Evolutionary conservation across 2,888 invertebrate species (phyloP), one percentile per base, ranked within the genome.

Genomic region (Acleris cristana): DNA sequence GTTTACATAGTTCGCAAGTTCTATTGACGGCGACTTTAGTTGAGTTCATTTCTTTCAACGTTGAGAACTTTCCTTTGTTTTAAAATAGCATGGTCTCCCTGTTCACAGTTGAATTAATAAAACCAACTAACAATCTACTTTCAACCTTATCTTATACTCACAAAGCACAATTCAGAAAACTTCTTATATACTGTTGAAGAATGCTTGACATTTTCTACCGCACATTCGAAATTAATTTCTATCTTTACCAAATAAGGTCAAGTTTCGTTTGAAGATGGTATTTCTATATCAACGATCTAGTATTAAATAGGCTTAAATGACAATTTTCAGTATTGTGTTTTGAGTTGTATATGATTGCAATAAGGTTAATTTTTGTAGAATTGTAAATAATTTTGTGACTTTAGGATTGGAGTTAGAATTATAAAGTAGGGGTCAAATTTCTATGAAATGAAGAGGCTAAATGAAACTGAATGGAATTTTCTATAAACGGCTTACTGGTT

Each of bases 361-460:
- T 30, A 61, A 44, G 55, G 49, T 65, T 56, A 12, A 2, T 51
- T 65, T 65, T 65, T 3, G 3, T 34, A 4, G 8, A n/a, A 56
- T 19, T 19, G 54, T n/a, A n/a, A 21, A 2, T 12, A n/a, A 18
- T 7, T 56, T n/a, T 60, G 55, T 26, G 23, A 55, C 34, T 45
- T 61, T 65, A 23, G 2, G 18, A 5, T 6, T 21, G 5, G 19
- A 48, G 14, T 45, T 12, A 7, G 54, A 21, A 45, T 21, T 55
- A 65, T 56, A 56, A 56, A 65, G 57, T 66, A 53, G 18, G 66
- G 66, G 61, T 66, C 66, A 62, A 66, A 66, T 66, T 66, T 66
- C 57, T 66, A 66, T 53, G 57, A 66, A 66, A 62, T 61, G 62
- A 62, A 45, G 56, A 56, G 55, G 62, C 52, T 57, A 66, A 66